Base-by-base conservation (phyloP, 1,140 invertebrate species). In the Potamilus streckersoni region DNA sequence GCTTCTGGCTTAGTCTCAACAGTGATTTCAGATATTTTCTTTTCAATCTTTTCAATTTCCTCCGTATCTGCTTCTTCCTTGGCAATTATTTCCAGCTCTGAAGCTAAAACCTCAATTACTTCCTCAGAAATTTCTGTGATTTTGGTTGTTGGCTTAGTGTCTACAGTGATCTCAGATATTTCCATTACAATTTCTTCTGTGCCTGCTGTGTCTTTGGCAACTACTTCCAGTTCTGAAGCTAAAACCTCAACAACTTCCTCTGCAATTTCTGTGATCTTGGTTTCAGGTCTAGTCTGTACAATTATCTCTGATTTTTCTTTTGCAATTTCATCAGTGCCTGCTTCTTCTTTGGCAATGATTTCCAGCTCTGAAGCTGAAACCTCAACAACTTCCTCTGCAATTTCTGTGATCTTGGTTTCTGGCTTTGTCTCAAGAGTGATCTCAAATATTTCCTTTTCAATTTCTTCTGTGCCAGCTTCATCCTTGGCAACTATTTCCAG, bases 141-240 rank as follows among this genome's bases (percentile, higher is more conserved):
- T 63, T 17, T 56, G 13, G 17, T 56, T 55, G 69, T 59, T 23
- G 57, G 60, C 61, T 65, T 38, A 31, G 72, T 58, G n/a, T 64
- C 66, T n/a, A 75, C 58, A 49, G 70, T 60, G 63, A 71, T 56
- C 38, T 69, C 70, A 69, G 56, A n/a, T 19, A 71, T 69, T 69
- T 74, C 75, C 66, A 12, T 38, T 64, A 49, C n/a, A 59, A 79
- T 66, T 67, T 73, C 76, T 38, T 56, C 56, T 59, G 60, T 23
- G 20, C 19, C 56, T 19, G 27, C 55, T 56, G 8, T 69, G 20
- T 57, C 65, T 63, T 27, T 57, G 6, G 13, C 31, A 15, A 19
- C 23, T 27, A n/a, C 0, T 0, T 27, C n/a, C 23, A 56, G 20
- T 4, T 76, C 61, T 55, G 31, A 55, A 58, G 68, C 65, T 60